A percentile compares a stretch with the other conserved stretches of the same genome.
Evolutionary conservation across 2,888 invertebrate genomes (phyloP).

Genomic region (Tribolium freemani): DNA sequence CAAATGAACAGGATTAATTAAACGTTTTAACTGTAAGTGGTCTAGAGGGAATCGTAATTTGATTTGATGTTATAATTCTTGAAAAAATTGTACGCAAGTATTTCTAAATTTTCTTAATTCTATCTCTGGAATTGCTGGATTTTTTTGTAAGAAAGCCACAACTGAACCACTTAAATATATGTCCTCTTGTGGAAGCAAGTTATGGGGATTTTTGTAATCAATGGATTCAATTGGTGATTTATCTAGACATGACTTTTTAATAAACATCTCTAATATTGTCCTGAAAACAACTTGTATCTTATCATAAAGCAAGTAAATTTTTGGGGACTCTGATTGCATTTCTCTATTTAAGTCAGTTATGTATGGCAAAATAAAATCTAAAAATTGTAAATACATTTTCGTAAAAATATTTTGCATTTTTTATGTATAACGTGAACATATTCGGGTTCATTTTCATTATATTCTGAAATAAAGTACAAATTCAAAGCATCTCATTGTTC

Average conservation of each 20-base stretch:
- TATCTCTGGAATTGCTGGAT: background rate
- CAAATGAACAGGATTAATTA: too few species aligned
- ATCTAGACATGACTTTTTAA: background rate
- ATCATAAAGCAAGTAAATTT: slow-evolving; percentile 44
- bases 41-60: background rate
- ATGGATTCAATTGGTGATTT: too few species aligned
- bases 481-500: slow-evolving; percentile 46
- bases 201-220: too few species aligned
- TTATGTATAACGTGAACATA: background rate
- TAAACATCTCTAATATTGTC: background rate
- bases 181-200: background rate
- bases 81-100: background rate
- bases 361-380: slow-evolving; percentile 43
- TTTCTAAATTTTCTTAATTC: background rate
- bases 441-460: background rate
- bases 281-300: slow-evolving; percentile 9
- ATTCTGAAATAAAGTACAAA: slow-evolving; percentile 41
- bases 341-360: slow-evolving; percentile 44
- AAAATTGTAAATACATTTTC: slow-evolving; percentile 45
- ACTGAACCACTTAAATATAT: background rate
- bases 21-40: background rate
- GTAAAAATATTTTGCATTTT: slow-evolving; percentile 27
- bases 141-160: background rate
- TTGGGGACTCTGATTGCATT: slow-evolving; percentile 45
- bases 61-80: background rate